phyloP scores from a whole-genome alignment of 1,140 invertebrate species.

The Megalopta genalis region DNA sequence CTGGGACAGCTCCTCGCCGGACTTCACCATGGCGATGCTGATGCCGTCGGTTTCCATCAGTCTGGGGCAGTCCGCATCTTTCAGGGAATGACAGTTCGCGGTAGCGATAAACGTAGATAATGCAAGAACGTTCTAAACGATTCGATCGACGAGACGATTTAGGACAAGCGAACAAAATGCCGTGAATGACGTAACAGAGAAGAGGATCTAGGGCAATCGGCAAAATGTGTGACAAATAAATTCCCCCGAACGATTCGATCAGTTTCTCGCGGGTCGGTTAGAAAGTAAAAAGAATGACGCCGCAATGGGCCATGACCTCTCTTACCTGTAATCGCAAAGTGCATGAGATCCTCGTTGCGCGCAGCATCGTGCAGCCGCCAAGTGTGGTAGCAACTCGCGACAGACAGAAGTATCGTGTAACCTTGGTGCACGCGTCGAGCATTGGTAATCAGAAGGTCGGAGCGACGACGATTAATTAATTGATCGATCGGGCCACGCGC shows the following conservation, averaged over 20 bases:
- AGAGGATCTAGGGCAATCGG: too few relatives aligned
- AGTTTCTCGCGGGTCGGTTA: too few relatives aligned
- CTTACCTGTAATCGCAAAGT: conserved; percentile 84
- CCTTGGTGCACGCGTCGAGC: conserved; percentile 77
- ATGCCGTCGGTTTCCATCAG: conserved; percentile 83
- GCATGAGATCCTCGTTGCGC: conserved; percentile 83
- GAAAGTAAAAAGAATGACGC: too few relatives aligned
- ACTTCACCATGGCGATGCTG: conserved; percentile 84
- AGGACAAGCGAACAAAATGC: too few relatives aligned
- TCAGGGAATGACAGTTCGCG: conserved; percentile 52
- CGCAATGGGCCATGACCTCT: too few relatives aligned
- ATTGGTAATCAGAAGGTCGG: not conserved
- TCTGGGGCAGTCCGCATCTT: conserved; percentile 86
- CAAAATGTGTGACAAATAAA: too few relatives aligned
- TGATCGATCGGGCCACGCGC: not conserved
- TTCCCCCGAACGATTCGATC: too few relatives aligned
- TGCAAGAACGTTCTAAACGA: too few relatives aligned
- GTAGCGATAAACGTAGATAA: too few relatives aligned
- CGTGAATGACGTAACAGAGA: too few relatives aligned
- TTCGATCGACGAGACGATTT: too few relatives aligned
- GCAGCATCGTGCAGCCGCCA: conserved; percentile 84
- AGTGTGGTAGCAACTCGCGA: conserved; percentile 85
- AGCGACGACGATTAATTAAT: conserved; percentile 14
- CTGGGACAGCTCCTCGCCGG: conserved; percentile 87
- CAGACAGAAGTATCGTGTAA: conserved; percentile 85